These are phyloP conservation scores for Ophiodon elongatus DNA, from an alignment of 2,113 vertebrate species.

Conservation along the genomic window DNA sequence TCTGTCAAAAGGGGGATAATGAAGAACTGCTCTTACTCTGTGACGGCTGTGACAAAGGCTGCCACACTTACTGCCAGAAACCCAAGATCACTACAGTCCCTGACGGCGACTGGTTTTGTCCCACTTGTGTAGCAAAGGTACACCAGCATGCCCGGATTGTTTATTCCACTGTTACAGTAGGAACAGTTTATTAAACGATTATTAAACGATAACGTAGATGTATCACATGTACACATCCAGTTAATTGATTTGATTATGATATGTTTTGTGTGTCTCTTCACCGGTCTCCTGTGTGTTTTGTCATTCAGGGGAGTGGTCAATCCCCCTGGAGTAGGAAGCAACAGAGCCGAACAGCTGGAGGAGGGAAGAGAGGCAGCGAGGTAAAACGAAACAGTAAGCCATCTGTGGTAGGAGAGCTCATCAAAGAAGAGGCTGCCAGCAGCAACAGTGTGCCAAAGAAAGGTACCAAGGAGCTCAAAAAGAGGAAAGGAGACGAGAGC, in stretches of 20 bases:
- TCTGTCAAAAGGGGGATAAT: constrained; percentile 95
- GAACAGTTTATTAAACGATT: neutral
- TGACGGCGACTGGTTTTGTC: constrained; percentile 97
- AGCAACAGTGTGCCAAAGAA: constrained; percentile 89
- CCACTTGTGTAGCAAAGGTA: constrained; percentile 95
- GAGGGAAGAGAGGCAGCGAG: constrained; percentile 87
- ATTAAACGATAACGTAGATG: neutral
- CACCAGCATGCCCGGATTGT: neutral
- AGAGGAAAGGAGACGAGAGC: constrained; percentile 90
- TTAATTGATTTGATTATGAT: constrained; percentile 1
- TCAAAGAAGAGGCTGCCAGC: constrained; percentile 88
- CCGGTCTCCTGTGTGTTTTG: constrained; percentile 48
- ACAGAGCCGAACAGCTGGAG: constrained; percentile 82
- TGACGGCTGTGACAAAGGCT: constrained; percentile 96
- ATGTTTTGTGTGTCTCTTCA: constrained; percentile 44
- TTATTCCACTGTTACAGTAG: neutral
- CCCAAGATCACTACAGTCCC: constrained; percentile 96
- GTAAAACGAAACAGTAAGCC: constrained; percentile 89
- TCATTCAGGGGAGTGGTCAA: constrained; percentile 90
- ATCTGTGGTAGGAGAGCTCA: constrained; percentile 83
- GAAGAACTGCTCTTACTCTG: constrained; percentile 96
- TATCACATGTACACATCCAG: neutral
- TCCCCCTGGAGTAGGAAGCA: constrained; percentile 86
- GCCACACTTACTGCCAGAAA: constrained; percentile 96
- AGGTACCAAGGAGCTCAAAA: constrained; percentile 87